These are phyloP conservation scores for Oryzias woworae DNA, from an alignment of 2,113 vertebrate species.

Conservation along the genomic window DNA sequence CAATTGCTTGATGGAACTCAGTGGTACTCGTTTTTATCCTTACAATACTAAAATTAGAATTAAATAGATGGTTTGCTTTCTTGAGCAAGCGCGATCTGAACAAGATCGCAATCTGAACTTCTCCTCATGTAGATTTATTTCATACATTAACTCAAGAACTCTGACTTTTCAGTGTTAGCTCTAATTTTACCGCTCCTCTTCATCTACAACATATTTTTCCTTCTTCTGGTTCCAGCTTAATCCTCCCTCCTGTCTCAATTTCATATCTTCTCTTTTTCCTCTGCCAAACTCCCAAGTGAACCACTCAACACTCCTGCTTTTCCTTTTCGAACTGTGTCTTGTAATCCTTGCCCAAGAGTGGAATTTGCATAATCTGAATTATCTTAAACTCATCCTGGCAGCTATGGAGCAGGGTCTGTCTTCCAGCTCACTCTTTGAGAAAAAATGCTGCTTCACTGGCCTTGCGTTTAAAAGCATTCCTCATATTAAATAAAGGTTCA, in stretches of 20 bases:
- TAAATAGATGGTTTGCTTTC: too few relatives aligned
- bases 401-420: slow-evolving; percentile 25
- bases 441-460: slow-evolving; percentile 8
- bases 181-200: neutral
- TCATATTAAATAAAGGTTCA: too few relatives aligned
- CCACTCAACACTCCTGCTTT: slow-evolving; percentile 17
- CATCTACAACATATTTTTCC: slow-evolving; percentile 19
- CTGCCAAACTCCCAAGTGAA: slow-evolving; percentile 25
- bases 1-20: too few relatives aligned
- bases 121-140: slow-evolving; percentile 1
- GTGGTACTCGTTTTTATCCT: too few relatives aligned
- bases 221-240: slow-evolving; percentile 29
- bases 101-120: too few relatives aligned
- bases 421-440: slow-evolving; percentile 18
- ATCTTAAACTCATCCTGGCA: slow-evolving; percentile 64
- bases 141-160: slow-evolving; percentile 12
- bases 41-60: too few relatives aligned
- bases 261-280: slow-evolving; percentile 38
- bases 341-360: slow-evolving; percentile 58
- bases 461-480: neutral
- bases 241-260: slow-evolving; percentile 12
- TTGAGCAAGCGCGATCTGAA: too few relatives aligned
- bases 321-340: slow-evolving; percentile 27
- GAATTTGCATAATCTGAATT: slow-evolving; percentile 76
- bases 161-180: slow-evolving; percentile 4